A percentile compares a stretch with the other conserved stretches of the same genome.
These are phyloP conservation scores for Anastrepha obliqua DNA, from an alignment of 1,140 invertebrate genomes.

Conservation along the genomic window DNA sequence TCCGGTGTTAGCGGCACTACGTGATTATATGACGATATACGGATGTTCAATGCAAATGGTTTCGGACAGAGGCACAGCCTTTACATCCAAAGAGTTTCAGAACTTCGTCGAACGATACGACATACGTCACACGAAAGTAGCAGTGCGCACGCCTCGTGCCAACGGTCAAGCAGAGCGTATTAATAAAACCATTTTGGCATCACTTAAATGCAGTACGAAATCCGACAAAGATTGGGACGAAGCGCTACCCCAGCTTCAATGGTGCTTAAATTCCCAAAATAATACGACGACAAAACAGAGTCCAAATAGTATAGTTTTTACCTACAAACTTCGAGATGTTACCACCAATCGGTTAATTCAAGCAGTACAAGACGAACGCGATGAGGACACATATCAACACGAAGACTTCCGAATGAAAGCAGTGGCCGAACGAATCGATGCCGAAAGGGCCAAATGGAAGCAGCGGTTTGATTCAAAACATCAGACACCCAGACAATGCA, in stretches of 20 bases:
- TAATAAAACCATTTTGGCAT: conserved; percentile 56
- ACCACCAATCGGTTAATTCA: neutral
- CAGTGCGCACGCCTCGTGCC: conserved; percentile 64
- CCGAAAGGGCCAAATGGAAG: neutral
- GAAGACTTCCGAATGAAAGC: neutral
- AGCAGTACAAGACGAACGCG: neutral
- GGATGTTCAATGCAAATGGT: conserved; percentile 63
- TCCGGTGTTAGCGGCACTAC: conserved; percentile 53
- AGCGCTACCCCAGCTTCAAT: conserved; percentile 26
- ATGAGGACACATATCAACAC: neutral
- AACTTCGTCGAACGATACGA: conserved; percentile 60
- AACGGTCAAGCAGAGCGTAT: conserved; percentile 62
- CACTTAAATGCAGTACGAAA: neutral
- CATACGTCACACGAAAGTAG: conserved; percentile 65
- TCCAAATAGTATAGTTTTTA: conserved; percentile 8
- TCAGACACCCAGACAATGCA: no score
- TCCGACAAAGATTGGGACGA: neutral
- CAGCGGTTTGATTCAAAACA: no score
- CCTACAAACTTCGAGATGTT: neutral
- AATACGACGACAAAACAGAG: conserved; percentile 17
- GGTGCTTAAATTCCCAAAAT: conserved; percentile 42
- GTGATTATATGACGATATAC: neutral
- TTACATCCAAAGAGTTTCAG: conserved; percentile 63
- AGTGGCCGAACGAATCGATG: neutral
- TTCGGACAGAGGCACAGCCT: conserved; percentile 62